Percentiles rank a stretch among this genome's conserved stretches.
Conservation (phyloP, 2,888 invertebrate genomes). For the Lasius platythorax region DNA sequence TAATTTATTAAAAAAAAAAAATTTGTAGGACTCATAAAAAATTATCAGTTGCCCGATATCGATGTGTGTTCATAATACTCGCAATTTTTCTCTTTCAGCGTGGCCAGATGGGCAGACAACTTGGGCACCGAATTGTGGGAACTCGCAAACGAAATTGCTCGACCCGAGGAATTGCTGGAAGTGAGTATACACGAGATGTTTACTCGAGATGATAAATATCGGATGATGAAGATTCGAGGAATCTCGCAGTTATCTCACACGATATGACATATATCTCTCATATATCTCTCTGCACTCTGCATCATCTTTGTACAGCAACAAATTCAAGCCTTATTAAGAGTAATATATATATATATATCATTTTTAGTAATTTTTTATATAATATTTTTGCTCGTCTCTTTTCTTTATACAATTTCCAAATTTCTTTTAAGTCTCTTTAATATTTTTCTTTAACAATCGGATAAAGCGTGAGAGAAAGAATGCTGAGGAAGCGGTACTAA, state of each 20-base stretch:
- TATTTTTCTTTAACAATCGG: not conserved
- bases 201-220: constrained; percentile 4
- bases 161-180: constrained; percentile 91
- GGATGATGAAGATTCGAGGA: not conserved
- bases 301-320: not conserved
- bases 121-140: constrained; percentile 94
- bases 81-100: constrained; percentile 86
- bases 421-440: not conserved
- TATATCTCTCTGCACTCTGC: not conserved
- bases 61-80: not conserved
- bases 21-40: not conserved
- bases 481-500: not conserved
- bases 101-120: constrained; percentile 92
- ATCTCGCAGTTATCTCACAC: not conserved
- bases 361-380: too few species aligned
- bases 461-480: not conserved
- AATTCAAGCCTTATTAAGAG: too few species aligned
- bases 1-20: not conserved
- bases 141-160: constrained; percentile 92
- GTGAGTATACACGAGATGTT: constrained; percentile 86
- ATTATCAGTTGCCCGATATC: not conserved
- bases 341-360: too few species aligned
- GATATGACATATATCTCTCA: not conserved
- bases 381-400: too few species aligned
- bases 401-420: not conserved